Conservation (phyloP, 2,113 vertebrate species). For the Menura novaehollandiae region DNA sequence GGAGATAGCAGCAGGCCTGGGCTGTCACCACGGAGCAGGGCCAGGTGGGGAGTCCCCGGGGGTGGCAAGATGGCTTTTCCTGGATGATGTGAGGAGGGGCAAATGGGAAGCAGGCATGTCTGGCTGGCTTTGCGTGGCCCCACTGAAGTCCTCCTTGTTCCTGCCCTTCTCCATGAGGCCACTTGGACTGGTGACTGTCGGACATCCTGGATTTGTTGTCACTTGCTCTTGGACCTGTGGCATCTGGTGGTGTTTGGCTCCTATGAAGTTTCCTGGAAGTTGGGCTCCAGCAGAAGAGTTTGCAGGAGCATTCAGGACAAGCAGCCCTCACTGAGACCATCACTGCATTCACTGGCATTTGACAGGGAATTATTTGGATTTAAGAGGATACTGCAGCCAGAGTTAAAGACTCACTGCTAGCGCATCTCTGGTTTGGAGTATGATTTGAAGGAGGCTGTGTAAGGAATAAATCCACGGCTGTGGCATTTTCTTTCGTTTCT, state of each 20-base stretch:
- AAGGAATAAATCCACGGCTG: conserved; percentile 13
- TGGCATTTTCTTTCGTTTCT: conserved; percentile 40
- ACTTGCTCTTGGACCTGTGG: not conserved
- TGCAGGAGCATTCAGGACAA: not conserved
- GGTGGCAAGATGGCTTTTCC: not conserved
- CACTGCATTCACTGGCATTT: accelerated
- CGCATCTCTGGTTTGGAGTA: accelerated
- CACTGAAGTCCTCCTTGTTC: not conserved
- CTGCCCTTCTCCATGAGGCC: not conserved
- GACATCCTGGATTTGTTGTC: not conserved
- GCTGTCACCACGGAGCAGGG: not conserved
- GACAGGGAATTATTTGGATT: not conserved
- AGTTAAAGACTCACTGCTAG: not conserved
- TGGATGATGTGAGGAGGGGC: not conserved
- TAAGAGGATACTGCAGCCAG: not conserved
- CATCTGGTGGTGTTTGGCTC: not conserved
- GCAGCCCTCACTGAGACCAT: not conserved
- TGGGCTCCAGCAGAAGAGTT: not conserved
- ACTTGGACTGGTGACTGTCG: accelerated
- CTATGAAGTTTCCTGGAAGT: not conserved
- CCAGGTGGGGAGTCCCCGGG: conserved; percentile 24
- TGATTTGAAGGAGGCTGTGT: conserved; percentile 10
- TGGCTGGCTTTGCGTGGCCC: not conserved
- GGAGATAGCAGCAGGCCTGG: conserved; percentile 34
- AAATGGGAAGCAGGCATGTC: not conserved